Base-by-base conservation (phyloP, 2,797 vertebrate genomes). In the Esox lucius region DNA sequence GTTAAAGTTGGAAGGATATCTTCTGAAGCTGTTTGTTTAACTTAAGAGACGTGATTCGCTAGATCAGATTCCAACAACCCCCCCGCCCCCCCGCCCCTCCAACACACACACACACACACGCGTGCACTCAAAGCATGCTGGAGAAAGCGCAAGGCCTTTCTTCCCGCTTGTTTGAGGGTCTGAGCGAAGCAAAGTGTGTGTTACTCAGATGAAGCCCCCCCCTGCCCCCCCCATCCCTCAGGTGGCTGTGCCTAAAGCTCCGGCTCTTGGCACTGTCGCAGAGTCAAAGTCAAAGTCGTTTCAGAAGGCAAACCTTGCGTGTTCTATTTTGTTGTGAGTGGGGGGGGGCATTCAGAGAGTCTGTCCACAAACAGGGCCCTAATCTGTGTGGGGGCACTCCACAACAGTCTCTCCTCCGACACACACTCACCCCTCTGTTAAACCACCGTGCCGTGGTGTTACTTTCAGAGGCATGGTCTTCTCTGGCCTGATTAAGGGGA, bases 11-110 rank as follows among this genome's bases (percentile, higher is more conserved):
- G 28, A 51, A 17, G 49, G 33, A 70, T 61, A 71, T 78, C 74
- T 81, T 85, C 79, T 77, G 78, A 78, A 61, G 64, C 62, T 77
- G 72, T 84, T 85, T 85, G 70, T 83, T 81, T 81, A 76, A 81
- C 80, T 82, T 87, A 51, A 75, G 80, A 80, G 70, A 71, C 73
- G 70, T 24, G 68, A 80, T 62, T 76, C 68, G 70, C 69, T 75
- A 77, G 78, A 81, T 85, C 78, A 70, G 70, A 82, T 82, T 85
- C 83, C 81, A 83, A 61, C 48, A 66, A 31, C 59, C 48, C n/a
- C 68, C 26, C 56, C 17, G 16, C 28, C 28, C 28, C 31, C 13
- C 15, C 65, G 65, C 19, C 16, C 53, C 17, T 16, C 39, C 31
- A 28, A 31, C 28, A 31, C 28, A 31, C 28, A 31, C 28, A 31